Evolutionary conservation across 2,797 vertebrate genomes (phyloP).

Genomic region (Ataeniobius toweri): DNA sequence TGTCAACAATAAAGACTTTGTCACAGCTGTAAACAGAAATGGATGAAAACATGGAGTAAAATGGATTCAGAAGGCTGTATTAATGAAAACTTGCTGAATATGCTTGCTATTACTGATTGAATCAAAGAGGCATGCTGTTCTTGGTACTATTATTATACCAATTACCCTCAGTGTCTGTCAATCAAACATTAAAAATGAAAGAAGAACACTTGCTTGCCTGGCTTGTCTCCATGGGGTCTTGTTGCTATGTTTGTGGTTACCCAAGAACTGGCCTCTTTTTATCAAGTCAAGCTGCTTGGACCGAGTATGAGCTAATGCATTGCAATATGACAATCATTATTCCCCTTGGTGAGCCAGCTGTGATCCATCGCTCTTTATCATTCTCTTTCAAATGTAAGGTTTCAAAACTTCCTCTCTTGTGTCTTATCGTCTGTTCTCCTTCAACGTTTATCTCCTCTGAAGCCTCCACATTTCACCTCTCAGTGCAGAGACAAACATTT

Average conservation of each 20-base stretch:
- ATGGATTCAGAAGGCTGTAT: neutral
- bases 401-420: constrained; percentile 38
- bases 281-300: constrained; percentile 61
- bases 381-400: constrained; percentile 32
- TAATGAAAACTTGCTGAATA: neutral
- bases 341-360: constrained; percentile 60
- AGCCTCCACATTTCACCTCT: constrained; percentile 23
- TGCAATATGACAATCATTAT: constrained; percentile 71
- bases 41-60: neutral
- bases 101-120: neutral
- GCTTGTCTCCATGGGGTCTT: constrained; percentile 57
- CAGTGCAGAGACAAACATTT: constrained; percentile 32
- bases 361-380: constrained; percentile 40
- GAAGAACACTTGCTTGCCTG: constrained; percentile 53
- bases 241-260: constrained; percentile 63
- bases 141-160: constrained; percentile 5
- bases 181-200: constrained; percentile 40
- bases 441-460: constrained; percentile 6
- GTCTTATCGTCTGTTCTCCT: constrained; percentile 25
- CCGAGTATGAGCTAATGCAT: constrained; percentile 67
- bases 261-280: constrained; percentile 61
- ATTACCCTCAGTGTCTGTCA: constrained; percentile 35
- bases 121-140: neutral
- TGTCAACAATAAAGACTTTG: constrained; percentile 1
- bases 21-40: neutral